phyloP scores from a whole-genome alignment of 1,140 invertebrate species.

The Drosophila takahashii region DNA sequence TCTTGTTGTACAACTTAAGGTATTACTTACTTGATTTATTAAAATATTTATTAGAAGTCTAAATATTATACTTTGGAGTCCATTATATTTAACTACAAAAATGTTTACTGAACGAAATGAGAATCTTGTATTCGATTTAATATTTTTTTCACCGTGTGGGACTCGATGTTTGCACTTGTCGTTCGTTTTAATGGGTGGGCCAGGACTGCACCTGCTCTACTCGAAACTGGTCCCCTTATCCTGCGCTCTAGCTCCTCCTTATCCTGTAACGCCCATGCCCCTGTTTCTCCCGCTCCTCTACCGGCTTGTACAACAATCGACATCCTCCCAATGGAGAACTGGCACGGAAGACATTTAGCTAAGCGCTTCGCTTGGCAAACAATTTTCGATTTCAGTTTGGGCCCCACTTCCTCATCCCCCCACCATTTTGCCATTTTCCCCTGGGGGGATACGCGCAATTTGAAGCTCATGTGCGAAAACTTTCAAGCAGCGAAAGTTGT shows the following conservation, averaged over 20 bases:
- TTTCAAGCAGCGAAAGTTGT: slow-evolving; percentile 72
- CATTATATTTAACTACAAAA: too few species aligned
- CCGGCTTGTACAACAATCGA: slow-evolving; percentile 50
- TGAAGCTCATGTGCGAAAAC: slow-evolving; percentile 77
- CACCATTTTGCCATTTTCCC: slow-evolving; percentile 12
- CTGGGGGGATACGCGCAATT: slow-evolving; percentile 57
- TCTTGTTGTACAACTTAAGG: too few species aligned
- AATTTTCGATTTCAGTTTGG: slow-evolving; percentile 75
- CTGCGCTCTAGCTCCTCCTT: slow-evolving; percentile 19
- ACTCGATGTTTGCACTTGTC: slow-evolving; percentile 68
- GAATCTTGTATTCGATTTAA: neutral
- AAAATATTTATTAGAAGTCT: too few species aligned
- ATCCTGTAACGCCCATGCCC: slow-evolving; percentile 7
- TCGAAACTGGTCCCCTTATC: slow-evolving; percentile 3
- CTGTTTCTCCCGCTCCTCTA: neutral
- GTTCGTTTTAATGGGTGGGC: slow-evolving; percentile 73
- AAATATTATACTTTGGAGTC: too few species aligned
- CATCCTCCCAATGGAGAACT: slow-evolving; percentile 70
- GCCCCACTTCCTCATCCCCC: slow-evolving; percentile 3
- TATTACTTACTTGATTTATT: too few species aligned
- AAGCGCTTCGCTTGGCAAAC: slow-evolving; percentile 80
- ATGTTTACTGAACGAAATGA: too few species aligned
- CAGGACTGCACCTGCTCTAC: slow-evolving; percentile 62
- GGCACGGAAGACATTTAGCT: slow-evolving; percentile 81
- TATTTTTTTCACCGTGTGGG: slow-evolving; percentile 10